Base-by-base conservation (phyloP, 2,888 invertebrate species). In the Drosophila koepferae region DNA sequence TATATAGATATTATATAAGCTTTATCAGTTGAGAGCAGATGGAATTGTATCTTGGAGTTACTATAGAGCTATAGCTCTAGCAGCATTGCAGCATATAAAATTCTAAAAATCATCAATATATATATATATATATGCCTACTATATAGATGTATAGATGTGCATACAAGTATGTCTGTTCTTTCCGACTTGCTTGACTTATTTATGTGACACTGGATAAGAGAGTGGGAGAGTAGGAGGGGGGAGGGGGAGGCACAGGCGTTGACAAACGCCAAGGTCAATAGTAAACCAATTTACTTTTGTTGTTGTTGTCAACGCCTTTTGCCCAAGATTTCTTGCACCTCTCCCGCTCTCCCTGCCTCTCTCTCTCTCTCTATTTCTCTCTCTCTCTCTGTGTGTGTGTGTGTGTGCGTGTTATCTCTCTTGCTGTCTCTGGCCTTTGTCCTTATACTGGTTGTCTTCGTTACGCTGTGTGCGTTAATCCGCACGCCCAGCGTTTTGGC, bases 251-350 rank as follows among this genome's bases (percentile, higher is more conserved):
- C 54, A 66, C 43, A 54, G 80, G 69, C 82, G 80, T 82, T 82
- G 80, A 80, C 80, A 74, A 77, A 53, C 49, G 74, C 71, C 82
- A 82, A 83, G 84, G 82, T 82, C 84, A 82, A 82, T 79, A 76
- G 82, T 82, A 71, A 79, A 77, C 75, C 77, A 82, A 79, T 81
- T 79, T 79, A 56, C 41, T 68, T n/a, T 48, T 31, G 14, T 34
- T 68, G 66, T 69, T 70, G 70, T 75, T 77, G 76, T 77, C 77
- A 80, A 46, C 77, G 80, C 66, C 70, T 79, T 69, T 63, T 9
- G 70, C 60, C 54, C 68, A 77, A 70, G 59, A 61, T 54, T 63
- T 44, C 38, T 34, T 2, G n/a, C 43, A 18, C n/a, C 49, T 59
- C 62, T 46, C 23, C 9, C 38, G 18, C 18, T 23, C 7, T 28